Conservation (phyloP, 2,888 invertebrate species). For the Scaptomyza cyrtandrae region DNA sequence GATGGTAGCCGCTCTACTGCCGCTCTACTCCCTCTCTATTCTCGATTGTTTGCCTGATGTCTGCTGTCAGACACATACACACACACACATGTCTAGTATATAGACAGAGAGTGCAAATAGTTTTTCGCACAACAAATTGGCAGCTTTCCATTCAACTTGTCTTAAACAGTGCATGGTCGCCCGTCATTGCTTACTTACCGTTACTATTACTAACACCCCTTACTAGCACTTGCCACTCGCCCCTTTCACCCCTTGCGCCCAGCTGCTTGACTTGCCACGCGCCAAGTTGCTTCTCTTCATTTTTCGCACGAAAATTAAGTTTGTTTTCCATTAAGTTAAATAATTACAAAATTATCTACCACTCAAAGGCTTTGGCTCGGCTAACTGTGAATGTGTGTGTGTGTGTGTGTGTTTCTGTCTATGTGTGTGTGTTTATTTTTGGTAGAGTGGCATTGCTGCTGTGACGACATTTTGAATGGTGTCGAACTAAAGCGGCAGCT, state of each 20-base stretch:
- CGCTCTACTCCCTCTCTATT: neutral
- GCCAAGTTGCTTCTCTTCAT: conserved; percentile 56
- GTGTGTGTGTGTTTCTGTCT: neutral
- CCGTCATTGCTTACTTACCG: conserved; percentile 8
- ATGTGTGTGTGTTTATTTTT: conserved; percentile 43
- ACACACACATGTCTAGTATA: neutral
- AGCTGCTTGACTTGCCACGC: conserved; percentile 16
- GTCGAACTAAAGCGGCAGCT: conserved; percentile 60
- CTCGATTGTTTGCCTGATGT: conserved; percentile 32
- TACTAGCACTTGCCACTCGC: neutral
- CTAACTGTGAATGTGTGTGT: conserved; percentile 1
- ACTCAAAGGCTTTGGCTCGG: conserved; percentile 55
- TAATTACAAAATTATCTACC: conserved; percentile 79
- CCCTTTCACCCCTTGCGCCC: neutral
- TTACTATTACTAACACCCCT: neutral
- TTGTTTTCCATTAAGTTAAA: conserved; percentile 81
- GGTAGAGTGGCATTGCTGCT: conserved; percentile 41
- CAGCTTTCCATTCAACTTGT: conserved; percentile 69
- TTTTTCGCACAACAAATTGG: conserved; percentile 62
- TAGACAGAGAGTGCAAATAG: conserved; percentile 43
- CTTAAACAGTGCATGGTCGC: conserved; percentile 43
- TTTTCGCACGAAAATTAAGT: conserved; percentile 73
- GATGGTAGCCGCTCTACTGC: neutral
- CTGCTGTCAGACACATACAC: conserved; percentile 39
- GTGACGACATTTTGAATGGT: conserved; percentile 38